Evolutionary conservation across 2,797 vertebrate genomes (phyloP).

Genomic region (Cossypha dichroa): DNA sequence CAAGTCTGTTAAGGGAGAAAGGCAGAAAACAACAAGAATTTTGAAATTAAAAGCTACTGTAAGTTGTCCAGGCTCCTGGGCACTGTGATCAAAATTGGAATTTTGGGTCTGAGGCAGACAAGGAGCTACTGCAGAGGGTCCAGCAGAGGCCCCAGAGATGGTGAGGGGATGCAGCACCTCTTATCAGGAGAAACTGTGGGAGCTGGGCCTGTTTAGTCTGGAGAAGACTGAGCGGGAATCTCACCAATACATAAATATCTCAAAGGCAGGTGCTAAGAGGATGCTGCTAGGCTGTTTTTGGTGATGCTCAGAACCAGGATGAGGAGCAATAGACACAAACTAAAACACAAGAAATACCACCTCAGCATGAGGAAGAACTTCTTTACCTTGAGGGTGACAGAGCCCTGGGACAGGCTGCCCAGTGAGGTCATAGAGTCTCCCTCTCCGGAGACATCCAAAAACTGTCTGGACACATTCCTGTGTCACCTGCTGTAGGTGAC

Average conservation of each 20-base stretch:
- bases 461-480: not conserved
- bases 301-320: not conserved
- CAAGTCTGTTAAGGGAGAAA: not conserved
- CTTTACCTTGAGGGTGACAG: not conserved
- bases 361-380: not conserved
- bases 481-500: not conserved
- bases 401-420: not conserved
- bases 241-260: not conserved
- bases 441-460: not conserved
- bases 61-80: not conserved
- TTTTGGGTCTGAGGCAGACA: not conserved
- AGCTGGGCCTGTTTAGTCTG: not conserved
- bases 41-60: not conserved
- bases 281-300: not conserved
- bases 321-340: not conserved
- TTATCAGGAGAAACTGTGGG: not conserved
- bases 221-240: not conserved
- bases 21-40: not conserved
- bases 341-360: not conserved
- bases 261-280: not conserved
- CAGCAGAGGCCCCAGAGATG: not conserved
- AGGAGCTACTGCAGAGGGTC: not conserved
- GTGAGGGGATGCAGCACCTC: not conserved
- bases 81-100: not conserved
- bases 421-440: fast-evolving